Base-by-base conservation (phyloP, 2,888 invertebrate genomes). In the Abscondita cerata region DNA sequence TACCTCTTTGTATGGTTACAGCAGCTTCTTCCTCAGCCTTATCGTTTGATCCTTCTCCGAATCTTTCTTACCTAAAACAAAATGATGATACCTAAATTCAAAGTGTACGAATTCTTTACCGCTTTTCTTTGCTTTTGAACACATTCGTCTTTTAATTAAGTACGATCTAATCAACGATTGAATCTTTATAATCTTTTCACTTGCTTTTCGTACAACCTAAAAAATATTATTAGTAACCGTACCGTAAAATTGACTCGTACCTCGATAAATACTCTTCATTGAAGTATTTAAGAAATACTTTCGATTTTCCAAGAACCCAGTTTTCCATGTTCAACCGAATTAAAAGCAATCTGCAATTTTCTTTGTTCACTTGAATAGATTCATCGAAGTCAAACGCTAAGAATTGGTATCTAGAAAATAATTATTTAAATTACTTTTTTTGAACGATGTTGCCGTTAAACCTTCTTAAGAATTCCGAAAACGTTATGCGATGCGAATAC, bases 351-450 rank as follows among this genome's bases (percentile, higher is more conserved):
- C 95, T 86, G 75, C 95, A 94, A 76, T 95, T 95, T 61, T 95
- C 94, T 73, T 88, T 89, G 0, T 89, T 91, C 63, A 91, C 84
- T 34, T 94, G 93, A 2, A 95, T 95, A 61, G 86, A 89, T 81
- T 95, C 95, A 72, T 95, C 91, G 75, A 94, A 95, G 76, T 94
- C 94, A 75, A 95, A 95, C 1, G 94, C 95, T 74, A 95, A 79
- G 77, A 94, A 95, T 76, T 95, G 90, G 78, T 95, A 95, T 72
- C 94, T 94, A 74, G 11, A 62, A 64, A 48, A 25, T 25, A 54
- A n/a, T n/a, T n/a, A n/a, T n/a, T n/a, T n/a, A n/a, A n/a, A n/a
- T n/a, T n/a, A n/a, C n/a, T n/a, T n/a, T n/a, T n/a, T n/a, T n/a
- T n/a, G n/a, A n/a, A n/a, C n/a, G n/a, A n/a, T n/a, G n/a, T n/a